phyloP scores from a whole-genome alignment of 1,140 invertebrate species.

The honey bee (Apis mellifera) region DNA sequence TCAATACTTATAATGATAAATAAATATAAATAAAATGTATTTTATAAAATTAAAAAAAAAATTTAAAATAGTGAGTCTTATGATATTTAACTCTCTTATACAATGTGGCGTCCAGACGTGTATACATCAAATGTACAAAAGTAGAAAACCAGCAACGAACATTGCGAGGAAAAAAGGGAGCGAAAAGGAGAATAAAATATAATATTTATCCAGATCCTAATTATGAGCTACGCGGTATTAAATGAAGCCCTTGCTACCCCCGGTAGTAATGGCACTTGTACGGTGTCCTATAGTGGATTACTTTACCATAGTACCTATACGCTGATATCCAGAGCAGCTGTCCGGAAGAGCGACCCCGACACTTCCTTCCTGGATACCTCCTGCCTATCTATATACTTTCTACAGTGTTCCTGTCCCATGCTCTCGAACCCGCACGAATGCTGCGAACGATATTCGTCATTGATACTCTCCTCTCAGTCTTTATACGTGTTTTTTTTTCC shows the following conservation, averaged over 20 bases:
- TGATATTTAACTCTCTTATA: too few species aligned
- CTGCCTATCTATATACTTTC: slow-evolving; percentile 52
- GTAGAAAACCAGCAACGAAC: neutral
- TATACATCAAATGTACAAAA: too few species aligned
- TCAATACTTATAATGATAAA: too few species aligned
- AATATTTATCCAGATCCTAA: slow-evolving; percentile 67
- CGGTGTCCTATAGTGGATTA: slow-evolving; percentile 79
- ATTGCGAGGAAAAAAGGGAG: neutral
- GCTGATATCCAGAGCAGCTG: slow-evolving; percentile 77
- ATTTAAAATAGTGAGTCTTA: too few species aligned
- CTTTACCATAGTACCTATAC: slow-evolving; percentile 75
- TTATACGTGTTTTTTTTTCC: neutral
- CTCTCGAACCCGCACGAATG: slow-evolving; percentile 55
- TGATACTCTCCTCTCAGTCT: slow-evolving; percentile 23
- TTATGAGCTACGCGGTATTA: slow-evolving; percentile 71
- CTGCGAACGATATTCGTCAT: slow-evolving; percentile 53
- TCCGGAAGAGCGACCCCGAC: slow-evolving; percentile 80
- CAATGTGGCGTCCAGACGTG: too few species aligned
- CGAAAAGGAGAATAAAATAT: slow-evolving; percentile 37
- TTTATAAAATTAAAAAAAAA: too few species aligned
- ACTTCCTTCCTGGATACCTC: slow-evolving; percentile 80
- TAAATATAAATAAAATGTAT: too few species aligned
- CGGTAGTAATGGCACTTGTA: slow-evolving; percentile 78
- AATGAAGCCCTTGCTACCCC: slow-evolving; percentile 69
- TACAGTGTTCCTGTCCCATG: slow-evolving; percentile 48